Evolutionary conservation across 2,888 invertebrate genomes (phyloP).

Genomic region (Urechis unicinctus): DNA sequence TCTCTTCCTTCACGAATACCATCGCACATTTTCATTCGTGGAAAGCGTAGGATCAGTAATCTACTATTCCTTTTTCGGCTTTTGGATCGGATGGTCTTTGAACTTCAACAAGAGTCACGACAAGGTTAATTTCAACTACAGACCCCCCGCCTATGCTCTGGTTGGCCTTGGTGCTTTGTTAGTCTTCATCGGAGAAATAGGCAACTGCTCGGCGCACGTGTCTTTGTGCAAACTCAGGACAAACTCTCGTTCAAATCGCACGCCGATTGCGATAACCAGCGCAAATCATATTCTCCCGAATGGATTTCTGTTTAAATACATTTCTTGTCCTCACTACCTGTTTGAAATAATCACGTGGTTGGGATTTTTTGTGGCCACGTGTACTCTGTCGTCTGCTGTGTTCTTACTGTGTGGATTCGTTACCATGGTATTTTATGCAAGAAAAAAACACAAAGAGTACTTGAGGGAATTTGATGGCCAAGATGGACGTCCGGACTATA

Average conservation of each 20-base stretch:
- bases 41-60: constrained; percentile 7
- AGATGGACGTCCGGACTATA: constrained; percentile 5
- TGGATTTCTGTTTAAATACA: constrained; percentile 4
- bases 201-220: constrained; percentile 12
- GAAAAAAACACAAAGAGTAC: constrained; percentile 8
- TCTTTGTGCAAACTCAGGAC: background rate
- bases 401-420: constrained; percentile 6
- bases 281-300: constrained; percentile 3
- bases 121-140: constrained; percentile 8
- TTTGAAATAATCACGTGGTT: constrained; percentile 17
- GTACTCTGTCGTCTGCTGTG: constrained; percentile 10
- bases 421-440: constrained; percentile 4
- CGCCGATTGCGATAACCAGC: too few relatives aligned
- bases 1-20: constrained; percentile 14
- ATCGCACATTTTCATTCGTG: constrained; percentile 1
- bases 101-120: constrained; percentile 1
- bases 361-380: constrained; percentile 8
- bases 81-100: constrained; percentile 15
- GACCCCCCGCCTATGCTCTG: constrained; percentile 4
- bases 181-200: constrained; percentile 11
- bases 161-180: constrained; percentile 7
- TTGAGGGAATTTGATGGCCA: constrained; percentile 5
- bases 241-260: background rate
- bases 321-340: constrained; percentile 14
- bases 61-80: constrained; percentile 12